Conservation (phyloP, 2,797 vertebrate genomes). For the Gastrophryne carolinensis region DNA sequence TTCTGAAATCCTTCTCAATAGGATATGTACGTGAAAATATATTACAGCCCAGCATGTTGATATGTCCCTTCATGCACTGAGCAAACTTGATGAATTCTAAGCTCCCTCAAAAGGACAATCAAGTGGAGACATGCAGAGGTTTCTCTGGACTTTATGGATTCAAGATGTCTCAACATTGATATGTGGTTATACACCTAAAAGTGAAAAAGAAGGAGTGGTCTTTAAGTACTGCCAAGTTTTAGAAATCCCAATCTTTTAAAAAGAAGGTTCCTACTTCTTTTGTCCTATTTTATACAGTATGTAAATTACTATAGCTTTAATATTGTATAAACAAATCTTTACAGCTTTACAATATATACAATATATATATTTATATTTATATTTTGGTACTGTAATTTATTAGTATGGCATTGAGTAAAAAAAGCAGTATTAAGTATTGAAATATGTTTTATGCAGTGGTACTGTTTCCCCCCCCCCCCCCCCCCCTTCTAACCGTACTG, state of each 20-base stretch:
- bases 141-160: slow-evolving; percentile 54
- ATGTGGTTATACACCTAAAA: slow-evolving; percentile 58
- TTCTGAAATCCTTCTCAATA: slow-evolving; percentile 93
- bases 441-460: no score
- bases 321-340: no score
- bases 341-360: no score
- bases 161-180: slow-evolving; percentile 49
- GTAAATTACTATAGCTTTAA: no score
- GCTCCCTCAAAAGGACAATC: slow-evolving; percentile 21
- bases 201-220: slow-evolving; percentile 28
- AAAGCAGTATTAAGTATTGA: no score
- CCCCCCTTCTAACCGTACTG: no score
- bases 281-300: no score
- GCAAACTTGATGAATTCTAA: slow-evolving; percentile 19
- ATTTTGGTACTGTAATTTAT: no score
- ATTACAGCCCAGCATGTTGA: background rate
- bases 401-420: no score
- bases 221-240: slow-evolving; percentile 16
- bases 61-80: slow-evolving; percentile 34
- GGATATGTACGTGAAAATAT: slow-evolving; percentile 73
- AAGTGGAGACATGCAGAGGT: slow-evolving; percentile 23
- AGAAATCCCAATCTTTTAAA: slow-evolving; percentile 44
- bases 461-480: no score
- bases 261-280: no score
- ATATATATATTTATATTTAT: no score